A percentile compares a stretch with the other conserved stretches of the same genome.
These are phyloP conservation scores for Amphiura filiformis DNA, from an alignment of 35 echinoderm and acorn worm species.

Conservation along the genomic window DNA sequence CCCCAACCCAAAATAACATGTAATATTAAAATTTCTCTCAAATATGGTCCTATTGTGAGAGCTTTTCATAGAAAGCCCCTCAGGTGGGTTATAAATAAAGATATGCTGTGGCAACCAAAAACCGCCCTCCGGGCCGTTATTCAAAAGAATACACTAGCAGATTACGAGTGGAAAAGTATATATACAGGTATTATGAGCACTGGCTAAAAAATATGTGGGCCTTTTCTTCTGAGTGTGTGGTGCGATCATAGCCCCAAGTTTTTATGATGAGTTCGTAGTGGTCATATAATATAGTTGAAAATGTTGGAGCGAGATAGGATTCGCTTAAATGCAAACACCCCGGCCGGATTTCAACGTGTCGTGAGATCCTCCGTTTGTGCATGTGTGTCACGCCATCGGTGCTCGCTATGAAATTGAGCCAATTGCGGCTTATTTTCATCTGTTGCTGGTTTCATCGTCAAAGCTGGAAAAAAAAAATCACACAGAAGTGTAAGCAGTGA, in stretches of 20 bases:
- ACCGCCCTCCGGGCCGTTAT: not conserved
- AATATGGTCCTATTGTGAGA: not conserved
- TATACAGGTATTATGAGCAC: slow-evolving; percentile 5
- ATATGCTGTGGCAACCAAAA: slow-evolving; percentile 3
- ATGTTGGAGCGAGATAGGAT: not conserved
- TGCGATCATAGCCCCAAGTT: not conserved
- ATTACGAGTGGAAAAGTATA: slow-evolving; percentile 15
- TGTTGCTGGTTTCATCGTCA: not conserved
- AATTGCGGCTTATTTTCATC: slow-evolving; percentile 1
- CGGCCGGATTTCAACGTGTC: not conserved
- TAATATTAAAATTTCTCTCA: slow-evolving; percentile 10
- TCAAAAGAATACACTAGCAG: slow-evolving; percentile 10
- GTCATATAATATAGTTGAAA: not conserved
- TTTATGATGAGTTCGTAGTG: not conserved
- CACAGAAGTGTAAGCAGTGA: not conserved
- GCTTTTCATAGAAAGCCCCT: not conserved
- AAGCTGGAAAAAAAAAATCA: too few species aligned
- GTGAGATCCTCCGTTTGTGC: not conserved
- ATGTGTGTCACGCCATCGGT: slow-evolving; percentile 2
- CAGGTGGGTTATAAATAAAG: slow-evolving; percentile 4
- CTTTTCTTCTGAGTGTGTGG: too few species aligned
- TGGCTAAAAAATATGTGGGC: not conserved
- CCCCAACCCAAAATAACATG: slow-evolving; percentile 1
- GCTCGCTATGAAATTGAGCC: slow-evolving; percentile 10
- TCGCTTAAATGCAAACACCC: not conserved